These are phyloP conservation scores for Rhinolophus sinicus DNA, from an alignment of 2,113 vertebrate species.

Conservation along the genomic window DNA sequence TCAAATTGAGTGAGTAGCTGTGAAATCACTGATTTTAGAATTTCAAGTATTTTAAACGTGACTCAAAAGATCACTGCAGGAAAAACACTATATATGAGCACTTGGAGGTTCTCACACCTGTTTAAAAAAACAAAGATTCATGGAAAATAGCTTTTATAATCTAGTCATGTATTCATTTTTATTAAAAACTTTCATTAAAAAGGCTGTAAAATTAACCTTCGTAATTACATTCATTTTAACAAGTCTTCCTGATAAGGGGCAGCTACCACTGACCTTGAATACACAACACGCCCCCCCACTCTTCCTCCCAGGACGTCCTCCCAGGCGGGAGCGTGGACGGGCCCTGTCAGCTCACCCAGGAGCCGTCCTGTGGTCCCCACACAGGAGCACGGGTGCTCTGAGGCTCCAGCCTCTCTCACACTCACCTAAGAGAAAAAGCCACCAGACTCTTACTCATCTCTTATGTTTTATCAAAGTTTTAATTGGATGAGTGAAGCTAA, in stretches of 20 bases:
- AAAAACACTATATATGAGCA: background rate
- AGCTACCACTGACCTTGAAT: background rate
- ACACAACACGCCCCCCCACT: background rate
- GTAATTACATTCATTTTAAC: background rate
- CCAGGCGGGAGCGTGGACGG: too few species aligned
- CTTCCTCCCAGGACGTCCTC: background rate
- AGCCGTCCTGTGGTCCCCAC: too few species aligned
- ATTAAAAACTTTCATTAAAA: background rate
- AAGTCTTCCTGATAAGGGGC: background rate
- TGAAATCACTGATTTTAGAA: background rate
- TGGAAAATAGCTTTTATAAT: background rate
- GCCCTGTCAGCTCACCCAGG: too few species aligned
- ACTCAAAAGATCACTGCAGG: background rate
- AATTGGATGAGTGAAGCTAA: background rate
- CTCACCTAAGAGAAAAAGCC: background rate
- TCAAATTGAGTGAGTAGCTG: background rate
- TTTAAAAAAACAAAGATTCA: background rate
- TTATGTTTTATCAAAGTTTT: constrained; percentile 29
- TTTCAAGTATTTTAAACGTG: background rate
- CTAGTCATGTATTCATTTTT: background rate
- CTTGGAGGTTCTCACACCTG: background rate
- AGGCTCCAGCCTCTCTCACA: too few species aligned
- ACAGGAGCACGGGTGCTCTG: too few species aligned
- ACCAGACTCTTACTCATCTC: background rate
- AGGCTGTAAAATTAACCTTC: background rate